These are phyloP conservation scores for Diaperis boleti DNA, from an alignment of 2,888 invertebrate genomes.

Conservation along the genomic window DNA sequence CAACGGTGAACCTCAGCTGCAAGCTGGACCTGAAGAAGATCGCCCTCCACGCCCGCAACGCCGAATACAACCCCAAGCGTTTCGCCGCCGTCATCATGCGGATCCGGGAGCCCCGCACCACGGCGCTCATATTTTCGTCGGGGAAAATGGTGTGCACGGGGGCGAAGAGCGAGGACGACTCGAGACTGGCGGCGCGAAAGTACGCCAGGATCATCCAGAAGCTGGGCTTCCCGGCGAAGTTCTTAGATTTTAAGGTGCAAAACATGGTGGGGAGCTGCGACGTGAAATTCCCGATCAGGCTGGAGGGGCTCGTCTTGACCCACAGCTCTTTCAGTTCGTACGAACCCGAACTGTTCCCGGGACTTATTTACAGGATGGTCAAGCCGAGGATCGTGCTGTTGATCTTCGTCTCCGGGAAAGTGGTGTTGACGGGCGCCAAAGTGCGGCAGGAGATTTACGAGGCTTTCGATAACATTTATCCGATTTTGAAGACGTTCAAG, in stretches of 20 bases:
- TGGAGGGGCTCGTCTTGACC: slow-evolving; percentile 76
- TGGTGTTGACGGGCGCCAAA: slow-evolving; percentile 86
- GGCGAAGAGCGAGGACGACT: slow-evolving; percentile 86
- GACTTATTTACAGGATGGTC: slow-evolving; percentile 86
- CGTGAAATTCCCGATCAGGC: slow-evolving; percentile 85
- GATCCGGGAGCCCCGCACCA: slow-evolving; percentile 88
- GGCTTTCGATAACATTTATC: slow-evolving; percentile 83
- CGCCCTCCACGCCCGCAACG: slow-evolving; percentile 97
- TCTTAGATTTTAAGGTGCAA: slow-evolving; percentile 85
- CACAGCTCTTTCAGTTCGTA: slow-evolving; percentile 85
- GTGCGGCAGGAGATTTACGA: slow-evolving; percentile 80
- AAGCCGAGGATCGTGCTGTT: slow-evolving; percentile 84
- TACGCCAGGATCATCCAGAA: slow-evolving; percentile 87
- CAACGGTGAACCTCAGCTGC: slow-evolving; percentile 96
- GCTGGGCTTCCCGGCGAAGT: slow-evolving; percentile 81
- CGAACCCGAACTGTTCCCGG: slow-evolving; percentile 88
- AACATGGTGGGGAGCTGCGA: slow-evolving; percentile 92
- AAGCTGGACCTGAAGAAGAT: slow-evolving; percentile 97
- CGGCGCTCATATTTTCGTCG: slow-evolving; percentile 85
- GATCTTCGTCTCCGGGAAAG: slow-evolving; percentile 88
- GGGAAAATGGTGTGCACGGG: slow-evolving; percentile 92
- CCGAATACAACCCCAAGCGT: slow-evolving; percentile 98
- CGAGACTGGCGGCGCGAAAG: slow-evolving; percentile 82
- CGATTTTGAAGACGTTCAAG: slow-evolving; percentile 81
- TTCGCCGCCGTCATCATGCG: slow-evolving; percentile 99